Conservation (phyloP, 2,888 invertebrate species). For the Drosophila subsilvestris region DNA sequence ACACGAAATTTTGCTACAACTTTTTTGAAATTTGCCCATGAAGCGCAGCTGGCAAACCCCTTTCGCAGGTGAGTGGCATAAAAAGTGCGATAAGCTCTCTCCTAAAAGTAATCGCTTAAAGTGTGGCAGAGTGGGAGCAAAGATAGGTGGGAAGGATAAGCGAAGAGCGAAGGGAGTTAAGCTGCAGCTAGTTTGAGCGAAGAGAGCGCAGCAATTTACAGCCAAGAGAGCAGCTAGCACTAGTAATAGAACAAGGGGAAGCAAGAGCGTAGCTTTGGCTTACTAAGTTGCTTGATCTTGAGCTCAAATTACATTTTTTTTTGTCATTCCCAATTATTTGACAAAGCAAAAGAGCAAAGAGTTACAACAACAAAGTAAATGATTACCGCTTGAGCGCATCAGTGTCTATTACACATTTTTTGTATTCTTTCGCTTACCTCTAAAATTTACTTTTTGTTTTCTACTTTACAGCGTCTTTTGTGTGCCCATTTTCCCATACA, state of each 20-base stretch:
- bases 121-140: neutral
- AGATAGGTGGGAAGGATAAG: neutral
- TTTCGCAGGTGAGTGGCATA: conserved; percentile 23
- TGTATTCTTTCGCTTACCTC: neutral
- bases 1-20: conserved; percentile 11
- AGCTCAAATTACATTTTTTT: conserved; percentile 2
- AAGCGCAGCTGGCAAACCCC: neutral
- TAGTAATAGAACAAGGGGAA: too few species aligned
- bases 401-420: too few species aligned
- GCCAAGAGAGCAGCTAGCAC: too few species aligned
- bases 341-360: too few species aligned
- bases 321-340: conserved; percentile 1
- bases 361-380: too few species aligned
- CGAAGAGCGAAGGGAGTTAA: neutral
- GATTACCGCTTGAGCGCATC: too few species aligned
- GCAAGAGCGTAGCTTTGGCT: too few species aligned
- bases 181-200: too few species aligned
- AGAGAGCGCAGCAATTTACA: too few species aligned
- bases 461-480: conserved; percentile 47
- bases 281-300: too few species aligned
- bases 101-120: neutral
- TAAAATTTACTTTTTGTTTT: neutral
- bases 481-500: conserved; percentile 38
- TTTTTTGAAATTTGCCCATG: conserved; percentile 28
- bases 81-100: neutral